Conservation (phyloP, 2,113 vertebrate genomes). For the Bufo gargarizans region DNA sequence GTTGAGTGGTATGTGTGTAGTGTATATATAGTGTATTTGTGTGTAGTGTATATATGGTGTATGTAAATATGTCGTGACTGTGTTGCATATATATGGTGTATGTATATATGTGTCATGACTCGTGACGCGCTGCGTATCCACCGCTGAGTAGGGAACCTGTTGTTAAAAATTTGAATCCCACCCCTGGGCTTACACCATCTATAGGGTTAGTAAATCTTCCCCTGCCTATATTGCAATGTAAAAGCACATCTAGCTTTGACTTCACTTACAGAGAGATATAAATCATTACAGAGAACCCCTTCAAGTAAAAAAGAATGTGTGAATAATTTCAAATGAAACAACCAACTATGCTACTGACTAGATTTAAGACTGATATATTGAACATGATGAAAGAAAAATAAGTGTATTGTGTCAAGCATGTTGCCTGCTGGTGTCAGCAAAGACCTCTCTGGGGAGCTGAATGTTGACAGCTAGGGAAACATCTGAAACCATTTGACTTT, state of each 20-base stretch:
- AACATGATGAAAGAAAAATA: conserved; percentile 3
- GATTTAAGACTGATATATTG: not conserved
- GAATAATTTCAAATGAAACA: not conserved
- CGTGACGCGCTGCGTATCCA: too few species aligned
- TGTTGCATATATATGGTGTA: too few species aligned
- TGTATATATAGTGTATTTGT: too few species aligned
- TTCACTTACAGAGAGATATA: not conserved
- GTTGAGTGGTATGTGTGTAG: too few species aligned
- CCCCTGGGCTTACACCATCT: too few species aligned
- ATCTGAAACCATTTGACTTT: conserved; percentile 1
- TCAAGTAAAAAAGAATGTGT: not conserved
- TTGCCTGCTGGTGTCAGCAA: conserved; percentile 19
- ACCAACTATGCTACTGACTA: not conserved
- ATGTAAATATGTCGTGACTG: too few species aligned
- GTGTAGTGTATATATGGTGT: too few species aligned
- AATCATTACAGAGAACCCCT: not conserved
- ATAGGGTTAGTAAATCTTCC: too few species aligned
- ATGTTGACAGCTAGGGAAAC: conserved; percentile 8
- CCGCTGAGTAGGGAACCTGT: too few species aligned
- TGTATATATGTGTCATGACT: too few species aligned
- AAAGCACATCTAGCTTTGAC: not conserved
- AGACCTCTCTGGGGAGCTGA: not conserved
- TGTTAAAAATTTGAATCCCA: too few species aligned
- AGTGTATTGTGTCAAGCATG: not conserved
- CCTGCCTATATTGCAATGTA: too few species aligned